Evolutionary conservation across 2,888 invertebrate genomes (phyloP), one percentile per base, ranked within the genome.

Genomic region (Coleophora deauratella): DNA sequence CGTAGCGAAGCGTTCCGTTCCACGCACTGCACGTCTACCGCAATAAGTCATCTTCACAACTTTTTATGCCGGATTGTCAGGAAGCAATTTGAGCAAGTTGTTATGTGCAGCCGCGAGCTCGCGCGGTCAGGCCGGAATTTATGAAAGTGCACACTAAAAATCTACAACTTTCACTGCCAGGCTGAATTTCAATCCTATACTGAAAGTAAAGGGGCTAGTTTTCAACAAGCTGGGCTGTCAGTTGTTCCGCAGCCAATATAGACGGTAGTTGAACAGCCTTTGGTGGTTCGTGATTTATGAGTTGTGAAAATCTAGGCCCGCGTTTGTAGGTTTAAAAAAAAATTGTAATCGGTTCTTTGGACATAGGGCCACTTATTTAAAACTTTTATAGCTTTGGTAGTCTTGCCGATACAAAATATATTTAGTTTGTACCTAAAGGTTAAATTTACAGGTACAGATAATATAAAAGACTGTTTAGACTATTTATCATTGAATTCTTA

Each of bases 61-160:
- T 65, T 63, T 66, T 61, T 58, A 52, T 55, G 53, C 52, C 45
- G 51, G 59, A 57, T 64, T 57, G 62, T 62, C 59, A 51, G 61
- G 53, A 57, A 62, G 64, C 63, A 65, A 67, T 70, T 68, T 64
- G 55, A 50, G 52, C 57, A 57, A 62, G 66, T 66, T 66, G 63
- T 65, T 67, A 57, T 65, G 59, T 63, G 59, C 61, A 59, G 52
- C 50, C 48, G 47, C 52, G 59, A 64, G 56, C 52, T 64, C 59
- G 52, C 50, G 59, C 49, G 57, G 59, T 60, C 59, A 59, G 55
- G 46, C 46, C 42, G 52, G 46, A 54, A 69, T 67, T 69, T 69
- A 67, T 69, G 62, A 61, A 65, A 65, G 46, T 61, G 57, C 60
- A 65, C 55, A 59, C 59, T 64, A 62, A 61, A 67, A 66, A 60